A percentile compares a stretch with the other conserved stretches of the same genome.
Evolutionary conservation across 1,140 invertebrate genomes (phyloP).

Genomic region (Drosophila paulistorum): DNA sequence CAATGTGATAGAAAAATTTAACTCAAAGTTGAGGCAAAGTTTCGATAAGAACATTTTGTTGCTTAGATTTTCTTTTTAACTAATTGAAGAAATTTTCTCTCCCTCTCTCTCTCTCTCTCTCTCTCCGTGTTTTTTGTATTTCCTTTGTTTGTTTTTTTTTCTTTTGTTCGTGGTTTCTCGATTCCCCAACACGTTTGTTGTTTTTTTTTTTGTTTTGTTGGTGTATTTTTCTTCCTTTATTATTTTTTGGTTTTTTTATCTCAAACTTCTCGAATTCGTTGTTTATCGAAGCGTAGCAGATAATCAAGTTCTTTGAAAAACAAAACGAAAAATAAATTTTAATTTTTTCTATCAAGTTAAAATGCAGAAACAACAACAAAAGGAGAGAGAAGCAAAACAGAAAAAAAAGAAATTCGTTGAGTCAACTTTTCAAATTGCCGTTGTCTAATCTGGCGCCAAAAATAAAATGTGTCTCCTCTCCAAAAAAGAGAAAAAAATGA

Average conservation of each 20-base stretch:
- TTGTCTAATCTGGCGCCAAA: slow-evolving; percentile 24
- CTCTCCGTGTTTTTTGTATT: not conserved
- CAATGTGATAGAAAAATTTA: too few species aligned
- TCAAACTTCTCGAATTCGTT: slow-evolving; percentile 7
- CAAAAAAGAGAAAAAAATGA: not conserved
- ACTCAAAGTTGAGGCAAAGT: not conserved
- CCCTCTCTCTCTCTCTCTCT: not conserved
- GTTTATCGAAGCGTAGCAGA: slow-evolving; percentile 13
- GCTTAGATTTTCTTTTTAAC: not conserved
- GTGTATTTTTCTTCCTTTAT: not conserved
- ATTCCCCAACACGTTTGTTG: not conserved
- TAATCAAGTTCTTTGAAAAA: slow-evolving; percentile 13
- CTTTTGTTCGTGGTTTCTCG: slow-evolving; percentile 2
- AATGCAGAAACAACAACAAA: too few species aligned
- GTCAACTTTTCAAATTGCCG: slow-evolving; percentile 16
- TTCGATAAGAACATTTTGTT: slow-evolving; percentile 1
- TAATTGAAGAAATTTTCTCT: slow-evolving; percentile 1
- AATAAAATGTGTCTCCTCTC: slow-evolving; percentile 17
- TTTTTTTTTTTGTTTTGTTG: not conserved
- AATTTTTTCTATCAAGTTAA: slow-evolving; percentile 5
- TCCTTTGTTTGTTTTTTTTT: not conserved
- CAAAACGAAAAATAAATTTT: slow-evolving; percentile 18
- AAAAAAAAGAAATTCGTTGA: slow-evolving; percentile 5
- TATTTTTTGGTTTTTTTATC: slow-evolving; percentile 18
- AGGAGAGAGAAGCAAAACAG: not conserved